A percentile compares a stretch with the other conserved stretches of the same genome.
Evolutionary conservation across 2,888 invertebrate genomes (phyloP).

Genomic region (Meghimatium bilineatum): DNA sequence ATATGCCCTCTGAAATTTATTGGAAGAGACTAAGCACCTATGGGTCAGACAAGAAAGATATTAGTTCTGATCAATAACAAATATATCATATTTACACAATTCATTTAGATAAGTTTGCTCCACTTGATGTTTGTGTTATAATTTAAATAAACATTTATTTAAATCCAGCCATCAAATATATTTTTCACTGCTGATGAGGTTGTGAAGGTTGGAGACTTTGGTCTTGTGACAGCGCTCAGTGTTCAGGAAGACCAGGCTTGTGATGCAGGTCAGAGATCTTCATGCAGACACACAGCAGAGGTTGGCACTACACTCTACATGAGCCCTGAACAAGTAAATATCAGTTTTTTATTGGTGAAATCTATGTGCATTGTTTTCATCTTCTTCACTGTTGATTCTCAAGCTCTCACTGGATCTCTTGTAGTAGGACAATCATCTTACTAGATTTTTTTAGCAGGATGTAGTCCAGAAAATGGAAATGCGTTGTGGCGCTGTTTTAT

Average conservation of each 20-base stretch:
- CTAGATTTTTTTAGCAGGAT: too few relatives aligned
- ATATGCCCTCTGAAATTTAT: too few relatives aligned
- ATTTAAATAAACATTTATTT: background rate
- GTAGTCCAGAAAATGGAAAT: too few relatives aligned
- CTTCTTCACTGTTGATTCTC: too few relatives aligned
- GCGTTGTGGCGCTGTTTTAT: too few relatives aligned
- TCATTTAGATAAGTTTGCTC: background rate
- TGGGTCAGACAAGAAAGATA: too few relatives aligned
- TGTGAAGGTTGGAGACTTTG: constrained; percentile 98
- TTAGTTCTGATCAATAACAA: background rate
- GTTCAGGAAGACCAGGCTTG: constrained; percentile 69
- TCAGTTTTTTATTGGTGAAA: background rate
- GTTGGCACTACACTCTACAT: constrained; percentile 96
- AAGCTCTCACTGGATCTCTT: too few relatives aligned
- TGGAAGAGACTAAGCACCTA: too few relatives aligned
- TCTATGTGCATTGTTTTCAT: too few relatives aligned
- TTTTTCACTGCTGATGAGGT: constrained; percentile 93
- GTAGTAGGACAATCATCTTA: too few relatives aligned
- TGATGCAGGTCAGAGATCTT: constrained; percentile 36
- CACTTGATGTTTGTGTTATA: background rate
- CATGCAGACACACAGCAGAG: constrained; percentile 77
- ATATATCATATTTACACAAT: background rate
- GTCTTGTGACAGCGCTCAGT: constrained; percentile 93
- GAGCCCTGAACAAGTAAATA: constrained; percentile 93
- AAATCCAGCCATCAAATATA: constrained; percentile 88